Conservation (phyloP, 1,140 invertebrate species). For the Sycophila sp. region DNA sequence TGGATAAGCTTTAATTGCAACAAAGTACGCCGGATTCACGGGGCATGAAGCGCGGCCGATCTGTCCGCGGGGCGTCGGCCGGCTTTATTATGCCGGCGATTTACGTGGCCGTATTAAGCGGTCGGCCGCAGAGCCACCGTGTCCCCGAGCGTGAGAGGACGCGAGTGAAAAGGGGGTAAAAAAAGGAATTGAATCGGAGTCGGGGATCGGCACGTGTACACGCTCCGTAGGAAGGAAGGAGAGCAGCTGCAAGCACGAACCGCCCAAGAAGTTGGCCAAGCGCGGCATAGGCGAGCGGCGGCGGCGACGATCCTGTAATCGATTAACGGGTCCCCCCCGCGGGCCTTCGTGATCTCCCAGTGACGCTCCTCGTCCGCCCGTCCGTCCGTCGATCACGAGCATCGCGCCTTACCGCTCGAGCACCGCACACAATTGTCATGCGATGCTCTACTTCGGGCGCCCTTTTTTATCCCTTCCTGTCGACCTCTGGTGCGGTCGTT, state of each 20-base stretch:
- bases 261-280: slow-evolving; percentile 47
- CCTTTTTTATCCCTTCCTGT: not conserved
- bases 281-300: no score
- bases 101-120: no score
- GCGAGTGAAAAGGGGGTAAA: not conserved
- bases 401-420: slow-evolving; percentile 41
- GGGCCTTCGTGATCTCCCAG: slow-evolving; percentile 59
- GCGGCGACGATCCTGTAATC: slow-evolving; percentile 59
- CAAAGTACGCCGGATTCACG: slow-evolving; percentile 46
- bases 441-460: not conserved
- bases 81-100: slow-evolving; percentile 60
- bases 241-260: slow-evolving; percentile 46
- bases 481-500: not conserved
- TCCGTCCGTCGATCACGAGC: slow-evolving; percentile 54
- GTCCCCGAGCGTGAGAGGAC: not conserved
- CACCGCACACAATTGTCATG: not conserved
- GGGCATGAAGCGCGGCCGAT: slow-evolving; percentile 49
- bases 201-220: slow-evolving; percentile 22
- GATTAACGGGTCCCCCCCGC: slow-evolving; percentile 54
- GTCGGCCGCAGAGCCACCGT: no score
- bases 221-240: slow-evolving; percentile 43
- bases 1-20: slow-evolving; percentile 51
- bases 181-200: slow-evolving; percentile 34
- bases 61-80: slow-evolving; percentile 48
- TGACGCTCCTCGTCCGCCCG: slow-evolving; percentile 45